Percentiles rank a stretch among this genome's conserved stretches.
phyloP scores from a whole-genome alignment of 2,888 invertebrate species.

The Mythimna loreyi region DNA sequence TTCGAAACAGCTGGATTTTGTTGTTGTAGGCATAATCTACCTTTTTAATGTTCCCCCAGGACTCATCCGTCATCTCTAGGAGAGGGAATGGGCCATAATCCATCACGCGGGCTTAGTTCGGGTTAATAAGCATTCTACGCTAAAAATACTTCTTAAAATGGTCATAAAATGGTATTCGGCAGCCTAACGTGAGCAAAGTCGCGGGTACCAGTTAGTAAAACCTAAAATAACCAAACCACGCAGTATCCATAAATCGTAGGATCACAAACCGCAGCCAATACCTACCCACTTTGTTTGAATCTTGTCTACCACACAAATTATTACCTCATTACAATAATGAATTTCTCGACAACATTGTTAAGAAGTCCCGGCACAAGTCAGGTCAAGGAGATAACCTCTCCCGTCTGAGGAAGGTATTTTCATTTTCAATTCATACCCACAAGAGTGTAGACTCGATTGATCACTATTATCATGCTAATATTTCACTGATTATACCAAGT shows the following conservation, averaged over 20 bases:
- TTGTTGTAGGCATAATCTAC: too few species aligned
- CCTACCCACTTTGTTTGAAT: constrained; percentile 11
- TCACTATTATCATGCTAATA: constrained; percentile 57
- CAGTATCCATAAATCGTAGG: constrained; percentile 10
- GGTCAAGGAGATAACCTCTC: constrained; percentile 59
- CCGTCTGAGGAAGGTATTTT: constrained; percentile 36
- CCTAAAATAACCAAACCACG: not conserved
- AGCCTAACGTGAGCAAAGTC: too few species aligned
- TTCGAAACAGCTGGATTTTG: too few species aligned
- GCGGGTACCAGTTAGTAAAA: too few species aligned
- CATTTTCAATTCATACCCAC: constrained; percentile 37
- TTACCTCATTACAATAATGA: constrained; percentile 53
- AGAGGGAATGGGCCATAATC: too few species aligned
- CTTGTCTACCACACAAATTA: constrained; percentile 40
- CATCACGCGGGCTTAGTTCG: too few species aligned
- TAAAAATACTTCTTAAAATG: too few species aligned
- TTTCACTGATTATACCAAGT: constrained; percentile 27
- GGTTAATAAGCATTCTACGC: too few species aligned
- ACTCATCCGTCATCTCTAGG: too few species aligned
- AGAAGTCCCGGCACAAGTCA: constrained; percentile 31
- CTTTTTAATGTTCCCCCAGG: too few species aligned
- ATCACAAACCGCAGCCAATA: constrained; percentile 22
- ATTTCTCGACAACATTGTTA: constrained; percentile 49
- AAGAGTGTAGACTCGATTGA: constrained; percentile 39
- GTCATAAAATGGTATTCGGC: too few species aligned